Evolutionary conservation across 2,888 invertebrate genomes (phyloP).

Genomic region (Masnerella sp.): DNA sequence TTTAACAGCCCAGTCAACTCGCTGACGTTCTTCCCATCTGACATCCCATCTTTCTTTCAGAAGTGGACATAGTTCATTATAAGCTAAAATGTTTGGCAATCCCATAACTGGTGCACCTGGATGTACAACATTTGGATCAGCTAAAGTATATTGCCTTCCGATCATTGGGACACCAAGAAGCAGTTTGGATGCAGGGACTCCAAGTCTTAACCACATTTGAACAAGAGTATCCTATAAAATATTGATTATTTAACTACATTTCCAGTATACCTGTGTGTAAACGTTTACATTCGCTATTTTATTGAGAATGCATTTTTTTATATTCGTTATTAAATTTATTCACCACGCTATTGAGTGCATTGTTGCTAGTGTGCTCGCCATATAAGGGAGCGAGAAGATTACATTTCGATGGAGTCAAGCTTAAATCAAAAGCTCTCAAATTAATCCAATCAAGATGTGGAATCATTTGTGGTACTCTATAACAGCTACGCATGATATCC

Average conservation of each 20-base stretch:
- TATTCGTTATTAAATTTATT: conserved; percentile 6
- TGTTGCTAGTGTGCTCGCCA: background rate
- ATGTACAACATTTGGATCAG: background rate
- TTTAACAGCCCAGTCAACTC: conserved; percentile 6
- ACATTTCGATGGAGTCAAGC: background rate
- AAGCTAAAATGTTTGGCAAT: conserved; percentile 1
- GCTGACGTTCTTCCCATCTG: background rate
- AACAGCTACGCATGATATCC: conserved; percentile 1
- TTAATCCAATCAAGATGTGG: conserved; percentile 13
- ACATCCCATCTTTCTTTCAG: conserved; percentile 8
- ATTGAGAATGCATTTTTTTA: background rate
- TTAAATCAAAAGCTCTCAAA: conserved; percentile 11
- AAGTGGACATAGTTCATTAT: conserved; percentile 4
- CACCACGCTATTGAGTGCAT: conserved; percentile 5
- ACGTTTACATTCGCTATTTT: background rate
- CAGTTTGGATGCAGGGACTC: conserved; percentile 14
- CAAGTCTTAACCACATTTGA: conserved; percentile 4
- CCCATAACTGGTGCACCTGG: conserved; percentile 15
- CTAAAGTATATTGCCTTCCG: conserved; percentile 9
- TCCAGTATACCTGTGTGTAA: background rate
- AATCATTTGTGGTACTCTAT: conserved; percentile 13
- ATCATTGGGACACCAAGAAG: conserved; percentile 30
- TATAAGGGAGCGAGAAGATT: conserved; percentile 21
- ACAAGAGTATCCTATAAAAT: conserved; percentile 23
- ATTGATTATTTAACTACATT: too few species aligned